Evolutionary conservation across 2,113 vertebrate genomes (phyloP).

Genomic region (Forbesichthys papilliferus): DNA sequence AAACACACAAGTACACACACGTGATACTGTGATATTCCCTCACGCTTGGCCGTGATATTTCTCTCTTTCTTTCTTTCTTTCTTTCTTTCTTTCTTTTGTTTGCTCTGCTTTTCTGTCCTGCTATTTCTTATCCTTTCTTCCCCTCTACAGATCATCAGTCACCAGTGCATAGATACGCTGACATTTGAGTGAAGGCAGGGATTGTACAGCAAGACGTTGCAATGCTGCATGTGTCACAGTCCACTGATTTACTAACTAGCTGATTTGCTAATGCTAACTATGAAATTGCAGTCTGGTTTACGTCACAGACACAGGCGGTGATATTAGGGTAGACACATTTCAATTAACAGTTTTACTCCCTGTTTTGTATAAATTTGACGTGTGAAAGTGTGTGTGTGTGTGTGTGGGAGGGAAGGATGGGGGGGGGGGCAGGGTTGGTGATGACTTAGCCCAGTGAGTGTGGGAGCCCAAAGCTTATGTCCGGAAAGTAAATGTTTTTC

Average conservation of each 20-base stretch:
- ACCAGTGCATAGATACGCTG: not conserved
- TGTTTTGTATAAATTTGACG: not conserved
- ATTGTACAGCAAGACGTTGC: no score
- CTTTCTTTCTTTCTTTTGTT: not conserved
- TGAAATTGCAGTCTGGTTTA: conserved; percentile 30
- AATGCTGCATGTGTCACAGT: no score
- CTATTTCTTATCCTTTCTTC: not conserved
- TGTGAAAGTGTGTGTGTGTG: not conserved
- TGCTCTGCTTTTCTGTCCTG: not conserved
- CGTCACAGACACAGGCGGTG: conserved; percentile 6
- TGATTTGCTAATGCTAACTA: not conserved
- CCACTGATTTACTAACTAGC: no score
- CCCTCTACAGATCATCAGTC: not conserved
- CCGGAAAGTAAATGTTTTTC: conserved; percentile 20
- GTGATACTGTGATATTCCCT: not conserved
- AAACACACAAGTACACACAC: no score
- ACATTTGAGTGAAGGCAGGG: not conserved
- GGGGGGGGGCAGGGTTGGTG: conserved; percentile 23
- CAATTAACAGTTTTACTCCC: not conserved
- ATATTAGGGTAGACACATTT: not conserved
- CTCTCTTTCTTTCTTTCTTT: not conserved
- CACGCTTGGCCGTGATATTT: not conserved
- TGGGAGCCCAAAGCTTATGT: not conserved
- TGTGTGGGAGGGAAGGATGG: not conserved
- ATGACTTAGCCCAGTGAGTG: conserved; percentile 34